Evolutionary conservation across 2,797 vertebrate species (phyloP).

Genomic region (Anguilla anguilla): DNA sequence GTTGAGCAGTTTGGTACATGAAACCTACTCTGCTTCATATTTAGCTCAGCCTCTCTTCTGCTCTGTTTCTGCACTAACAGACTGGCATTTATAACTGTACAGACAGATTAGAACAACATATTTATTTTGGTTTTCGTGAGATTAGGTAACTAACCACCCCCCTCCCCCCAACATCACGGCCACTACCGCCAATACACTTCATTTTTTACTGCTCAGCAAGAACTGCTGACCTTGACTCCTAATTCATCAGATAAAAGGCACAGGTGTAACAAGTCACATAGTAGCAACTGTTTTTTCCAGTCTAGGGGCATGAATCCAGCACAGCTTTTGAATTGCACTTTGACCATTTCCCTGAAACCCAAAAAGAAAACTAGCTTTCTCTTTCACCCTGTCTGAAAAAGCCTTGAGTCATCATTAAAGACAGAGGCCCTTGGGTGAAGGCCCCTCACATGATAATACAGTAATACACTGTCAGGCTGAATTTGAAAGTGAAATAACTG

Average conservation of each 20-base stretch:
- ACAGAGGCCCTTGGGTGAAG: not conserved
- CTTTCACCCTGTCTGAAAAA: not conserved
- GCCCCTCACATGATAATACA: not conserved
- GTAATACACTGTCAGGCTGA: not conserved
- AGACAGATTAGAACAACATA: not conserved
- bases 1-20: not conserved
- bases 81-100: not conserved
- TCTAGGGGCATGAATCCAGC: not conserved
- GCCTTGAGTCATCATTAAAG: slow-evolving; percentile 7
- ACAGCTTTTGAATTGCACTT: not conserved
- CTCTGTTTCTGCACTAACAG: not conserved
- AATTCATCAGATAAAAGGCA: not conserved
- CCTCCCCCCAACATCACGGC: not conserved
- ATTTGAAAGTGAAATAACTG: slow-evolving; percentile 2
- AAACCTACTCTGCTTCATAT: not conserved
- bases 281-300: too few relatives aligned
- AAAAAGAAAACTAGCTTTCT: not conserved
- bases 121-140: not conserved
- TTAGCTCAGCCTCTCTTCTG: not conserved
- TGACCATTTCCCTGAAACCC: slow-evolving; percentile 12
- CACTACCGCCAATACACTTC: not conserved
- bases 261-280: not conserved
- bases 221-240: not conserved
- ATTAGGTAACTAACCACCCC: not conserved
- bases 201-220: not conserved